These are phyloP conservation scores for Elymnias hypermnestra DNA, from an alignment of 1,140 invertebrate species.

Conservation along the genomic window DNA sequence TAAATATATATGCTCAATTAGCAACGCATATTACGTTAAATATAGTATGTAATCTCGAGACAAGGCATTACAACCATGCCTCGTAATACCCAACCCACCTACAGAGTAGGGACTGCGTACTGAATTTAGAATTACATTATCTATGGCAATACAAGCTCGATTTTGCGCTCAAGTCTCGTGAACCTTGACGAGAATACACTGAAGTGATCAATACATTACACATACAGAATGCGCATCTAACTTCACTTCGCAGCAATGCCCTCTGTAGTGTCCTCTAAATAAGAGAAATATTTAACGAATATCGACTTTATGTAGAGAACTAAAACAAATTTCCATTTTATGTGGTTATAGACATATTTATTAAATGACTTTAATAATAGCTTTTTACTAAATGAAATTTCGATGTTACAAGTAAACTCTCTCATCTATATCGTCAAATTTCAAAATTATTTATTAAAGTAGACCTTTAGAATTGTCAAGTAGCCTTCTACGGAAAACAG, in stretches of 20 bases:
- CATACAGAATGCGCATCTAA: slow-evolving; percentile 1
- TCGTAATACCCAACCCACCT: slow-evolving; percentile 21
- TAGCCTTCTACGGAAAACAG: no score
- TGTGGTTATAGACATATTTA: no score
- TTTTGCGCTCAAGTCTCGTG: slow-evolving; percentile 9
- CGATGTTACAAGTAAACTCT: no score
- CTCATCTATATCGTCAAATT: no score
- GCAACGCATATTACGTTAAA: slow-evolving; percentile 23
- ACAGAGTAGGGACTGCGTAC: slow-evolving; percentile 15
- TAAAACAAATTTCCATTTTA: no score
- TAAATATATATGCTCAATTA: slow-evolving; percentile 8
- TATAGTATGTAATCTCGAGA: slow-evolving; percentile 22
- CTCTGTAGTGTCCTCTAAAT: neutral
- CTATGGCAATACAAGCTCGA: slow-evolving; percentile 22
- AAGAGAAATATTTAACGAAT: no score
- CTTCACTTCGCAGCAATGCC: slow-evolving; percentile 3
- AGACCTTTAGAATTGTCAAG: no score
- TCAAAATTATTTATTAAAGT: no score
- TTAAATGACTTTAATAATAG: no score
- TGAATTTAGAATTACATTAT: slow-evolving; percentile 17
- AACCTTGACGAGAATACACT: slow-evolving; percentile 1
- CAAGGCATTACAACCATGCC: slow-evolving; percentile 24
- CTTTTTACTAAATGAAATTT: no score
- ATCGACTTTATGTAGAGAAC: slow-evolving; percentile 3
- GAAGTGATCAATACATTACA: slow-evolving; percentile 10